Evolutionary conservation across 2,797 vertebrate genomes (phyloP), one percentile per base, ranked within the genome.

Genomic region (Hyperoplus lanceolatus): DNA sequence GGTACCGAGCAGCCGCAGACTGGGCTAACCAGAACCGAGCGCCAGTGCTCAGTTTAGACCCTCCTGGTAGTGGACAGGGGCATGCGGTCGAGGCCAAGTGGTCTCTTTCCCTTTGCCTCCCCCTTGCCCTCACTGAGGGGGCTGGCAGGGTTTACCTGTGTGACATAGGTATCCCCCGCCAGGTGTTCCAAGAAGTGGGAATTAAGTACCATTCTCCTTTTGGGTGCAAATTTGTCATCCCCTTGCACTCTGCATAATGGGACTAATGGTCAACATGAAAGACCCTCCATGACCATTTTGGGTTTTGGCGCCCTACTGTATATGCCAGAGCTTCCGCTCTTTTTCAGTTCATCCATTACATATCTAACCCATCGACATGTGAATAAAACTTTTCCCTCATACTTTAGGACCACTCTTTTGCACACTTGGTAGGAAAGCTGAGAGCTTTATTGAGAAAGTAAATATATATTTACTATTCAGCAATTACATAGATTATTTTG

Each of bases 1-100:
- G 98, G 98, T 98, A 99, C 94, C 95, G 96, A 83, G 96, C 96
- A 0, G 97, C 97, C 0, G 97, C 97, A 42, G 96, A 98, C 91
- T 99, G 98, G 98, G 98, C 98, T 42, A 99, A 99, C 91, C 96
- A 97, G 93, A 99, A 99, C 92, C 94, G 98, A 49, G 98, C 98
- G 0, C 98, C 98, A 0, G 97, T 99, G 54, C 96, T 99, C 81
- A 98, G 97, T 95, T 95, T 99, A 76, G 98, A 99, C 92, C 98
- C 98, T 41, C 98, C 98, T 0, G 95, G 96, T 29, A 95, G 90
- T 0, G 97, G 97, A 64, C 94, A 94, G 36, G 97, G 96, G 63
- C 97, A 96, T 75, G 97, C 96, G 13, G 97, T 99, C 0, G 97
- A 99, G 5, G 97, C 98, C 84, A 99, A 99, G 89, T 99, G 98